Evolutionary conservation across 2,888 invertebrate genomes (phyloP).

Genomic region (Apoda limacodes): DNA sequence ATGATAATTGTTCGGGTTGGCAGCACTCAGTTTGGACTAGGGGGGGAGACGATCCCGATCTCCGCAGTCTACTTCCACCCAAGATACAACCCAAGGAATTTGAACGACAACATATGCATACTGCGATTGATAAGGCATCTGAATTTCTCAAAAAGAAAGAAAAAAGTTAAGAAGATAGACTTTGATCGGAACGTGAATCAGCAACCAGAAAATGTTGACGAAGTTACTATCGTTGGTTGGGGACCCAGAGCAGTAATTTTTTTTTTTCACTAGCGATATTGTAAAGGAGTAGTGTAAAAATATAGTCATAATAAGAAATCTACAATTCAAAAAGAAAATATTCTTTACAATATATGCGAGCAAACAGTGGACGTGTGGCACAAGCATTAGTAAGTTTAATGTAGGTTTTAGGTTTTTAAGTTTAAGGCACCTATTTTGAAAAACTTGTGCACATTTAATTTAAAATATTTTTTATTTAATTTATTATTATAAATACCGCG

Average conservation of each 20-base stretch:
- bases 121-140: constrained; percentile 20
- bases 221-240: constrained; percentile 31
- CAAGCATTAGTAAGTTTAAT: too few relatives aligned
- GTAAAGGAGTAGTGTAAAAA: constrained; percentile 24
- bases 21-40: constrained; percentile 23
- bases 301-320: constrained; percentile 32
- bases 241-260: constrained; percentile 27
- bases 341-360: too few relatives aligned
- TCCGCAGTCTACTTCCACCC: constrained; percentile 28
- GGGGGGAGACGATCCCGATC: constrained; percentile 25
- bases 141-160: constrained; percentile 16
- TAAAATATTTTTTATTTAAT: too few relatives aligned
- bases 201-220: constrained; percentile 6
- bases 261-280: constrained; percentile 21
- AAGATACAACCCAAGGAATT: constrained; percentile 20
- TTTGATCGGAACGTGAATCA: constrained; percentile 19
- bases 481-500: too few relatives aligned
- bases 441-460: too few relatives aligned
- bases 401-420: too few relatives aligned
- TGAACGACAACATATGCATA: constrained; percentile 31
- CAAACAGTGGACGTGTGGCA: too few relatives aligned
- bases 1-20: constrained; percentile 26
- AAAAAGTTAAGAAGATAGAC: constrained; percentile 25
- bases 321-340: too few relatives aligned
- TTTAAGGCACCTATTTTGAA: too few relatives aligned